phyloP scores from a whole-genome alignment of 2,888 invertebrate genomes.

The Lithophane semibrunnea region DNA sequence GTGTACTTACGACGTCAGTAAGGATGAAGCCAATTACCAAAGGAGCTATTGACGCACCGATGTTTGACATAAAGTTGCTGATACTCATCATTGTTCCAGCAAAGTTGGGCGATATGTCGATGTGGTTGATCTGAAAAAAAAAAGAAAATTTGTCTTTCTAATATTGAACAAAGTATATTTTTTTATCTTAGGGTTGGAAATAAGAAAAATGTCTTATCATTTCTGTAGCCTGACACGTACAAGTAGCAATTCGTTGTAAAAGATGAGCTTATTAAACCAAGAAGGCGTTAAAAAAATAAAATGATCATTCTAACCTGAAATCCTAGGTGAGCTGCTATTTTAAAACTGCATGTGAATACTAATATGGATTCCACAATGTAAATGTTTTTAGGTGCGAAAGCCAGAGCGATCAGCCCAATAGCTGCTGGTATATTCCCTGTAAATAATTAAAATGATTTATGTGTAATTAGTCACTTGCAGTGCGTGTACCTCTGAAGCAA shows the following conservation, averaged over 20 bases:
- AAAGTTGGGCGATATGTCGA: slow-evolving; percentile 95
- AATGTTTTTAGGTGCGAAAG: slow-evolving; percentile 87
- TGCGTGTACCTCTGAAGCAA: neutral
- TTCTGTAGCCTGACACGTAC: neutral
- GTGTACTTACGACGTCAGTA: slow-evolving; percentile 91
- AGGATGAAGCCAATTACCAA: slow-evolving; percentile 92
- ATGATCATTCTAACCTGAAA: slow-evolving; percentile 86
- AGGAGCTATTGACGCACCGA: slow-evolving; percentile 94
- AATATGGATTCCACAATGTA: slow-evolving; percentile 90
- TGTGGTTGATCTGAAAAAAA: slow-evolving; percentile 92
- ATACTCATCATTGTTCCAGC: slow-evolving; percentile 96
- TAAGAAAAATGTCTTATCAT: neutral
- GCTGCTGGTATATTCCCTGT: slow-evolving; percentile 90
- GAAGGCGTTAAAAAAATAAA: neutral
- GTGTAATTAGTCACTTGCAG: neutral
- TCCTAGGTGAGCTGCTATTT: slow-evolving; percentile 91
- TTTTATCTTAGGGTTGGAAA: neutral
- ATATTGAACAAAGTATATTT: neutral
- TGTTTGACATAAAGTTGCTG: slow-evolving; percentile 94
- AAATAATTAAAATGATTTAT: slow-evolving; percentile 49
- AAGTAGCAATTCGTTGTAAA: slow-evolving; percentile 1
- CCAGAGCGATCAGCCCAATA: slow-evolving; percentile 89
- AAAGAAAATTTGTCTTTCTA: neutral
- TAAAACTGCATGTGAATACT: slow-evolving; percentile 91
- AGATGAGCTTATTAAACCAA: neutral